These are phyloP conservation scores for Branchinecta sandiegonensis DNA, from an alignment of 2,888 invertebrate genomes.

Conservation along the genomic window DNA sequence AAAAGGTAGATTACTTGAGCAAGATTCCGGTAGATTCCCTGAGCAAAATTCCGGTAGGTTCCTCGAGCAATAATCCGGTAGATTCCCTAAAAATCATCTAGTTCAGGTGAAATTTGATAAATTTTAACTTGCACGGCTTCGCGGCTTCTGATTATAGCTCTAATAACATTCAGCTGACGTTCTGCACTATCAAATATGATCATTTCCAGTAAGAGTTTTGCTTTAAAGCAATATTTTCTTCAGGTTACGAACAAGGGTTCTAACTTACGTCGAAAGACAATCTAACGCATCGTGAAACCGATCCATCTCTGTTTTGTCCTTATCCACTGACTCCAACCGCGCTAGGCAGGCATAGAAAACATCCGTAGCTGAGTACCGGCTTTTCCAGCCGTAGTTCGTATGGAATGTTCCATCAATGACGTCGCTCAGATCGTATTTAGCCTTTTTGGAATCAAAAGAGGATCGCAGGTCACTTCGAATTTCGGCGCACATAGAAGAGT, in stretches of 20 bases:
- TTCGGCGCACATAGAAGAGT: slow-evolving; percentile 70
- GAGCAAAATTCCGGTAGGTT: no score
- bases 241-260: slow-evolving; percentile 19
- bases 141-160: no score
- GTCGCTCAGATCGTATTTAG: slow-evolving; percentile 52
- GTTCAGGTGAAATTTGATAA: no score
- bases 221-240: no score
- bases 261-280: slow-evolving; percentile 42
- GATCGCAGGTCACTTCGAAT: slow-evolving; percentile 48
- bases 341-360: slow-evolving; percentile 63
- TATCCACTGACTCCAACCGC: slow-evolving; percentile 55
- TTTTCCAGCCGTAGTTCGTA: slow-evolving; percentile 63
- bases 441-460: slow-evolving; percentile 46
- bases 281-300: slow-evolving; percentile 57
- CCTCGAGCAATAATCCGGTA: no score
- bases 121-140: no score
- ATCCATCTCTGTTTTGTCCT: slow-evolving; percentile 46
- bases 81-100: no score
- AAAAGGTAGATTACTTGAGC: no score
- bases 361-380: slow-evolving; percentile 65
- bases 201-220: no score
- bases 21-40: no score
- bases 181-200: no score
- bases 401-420: slow-evolving; percentile 63
- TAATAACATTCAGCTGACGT: no score